phyloP scores from a whole-genome alignment of 2,888 invertebrate species.

The Vandiemenella viatica region DNA sequence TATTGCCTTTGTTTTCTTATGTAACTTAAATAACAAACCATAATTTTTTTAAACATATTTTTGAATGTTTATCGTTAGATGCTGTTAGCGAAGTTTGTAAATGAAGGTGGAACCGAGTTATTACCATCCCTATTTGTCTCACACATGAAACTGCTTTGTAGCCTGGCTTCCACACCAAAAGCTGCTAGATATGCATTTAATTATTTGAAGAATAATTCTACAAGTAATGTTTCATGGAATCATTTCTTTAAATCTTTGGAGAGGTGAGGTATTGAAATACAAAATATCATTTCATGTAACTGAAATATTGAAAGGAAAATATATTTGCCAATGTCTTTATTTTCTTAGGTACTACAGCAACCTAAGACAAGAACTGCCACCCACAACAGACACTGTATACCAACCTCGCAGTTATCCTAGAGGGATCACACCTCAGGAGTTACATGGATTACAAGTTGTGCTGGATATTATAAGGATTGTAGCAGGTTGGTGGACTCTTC shows the following conservation, averaged over 20 bases:
- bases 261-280: too few species aligned
- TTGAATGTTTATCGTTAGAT: conserved; percentile 41
- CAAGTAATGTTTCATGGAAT: conserved; percentile 57
- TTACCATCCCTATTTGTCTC: conserved; percentile 72
- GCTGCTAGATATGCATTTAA: conserved; percentile 67
- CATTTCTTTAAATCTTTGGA: conserved; percentile 68
- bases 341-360: conserved; percentile 32
- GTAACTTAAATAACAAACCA: too few species aligned
- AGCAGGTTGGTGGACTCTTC: conserved; percentile 33
- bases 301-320: neutral
- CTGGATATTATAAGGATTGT: conserved; percentile 62
- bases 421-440: conserved; percentile 62
- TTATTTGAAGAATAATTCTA: conserved; percentile 52
- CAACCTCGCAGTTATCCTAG: conserved; percentile 38
- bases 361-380: conserved; percentile 33
- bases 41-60: too few species aligned
- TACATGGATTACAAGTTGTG: conserved; percentile 73
- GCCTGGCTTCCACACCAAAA: conserved; percentile 58
- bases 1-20: too few species aligned
- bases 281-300: too few species aligned
- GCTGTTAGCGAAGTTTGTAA: conserved; percentile 78
- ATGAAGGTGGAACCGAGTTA: conserved; percentile 71
- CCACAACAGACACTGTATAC: conserved; percentile 49
- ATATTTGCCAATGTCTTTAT: too few species aligned
- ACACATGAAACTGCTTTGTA: conserved; percentile 73